Base-by-base conservation (phyloP, 2,888 invertebrate species). In the Volucella inflata region DNA sequence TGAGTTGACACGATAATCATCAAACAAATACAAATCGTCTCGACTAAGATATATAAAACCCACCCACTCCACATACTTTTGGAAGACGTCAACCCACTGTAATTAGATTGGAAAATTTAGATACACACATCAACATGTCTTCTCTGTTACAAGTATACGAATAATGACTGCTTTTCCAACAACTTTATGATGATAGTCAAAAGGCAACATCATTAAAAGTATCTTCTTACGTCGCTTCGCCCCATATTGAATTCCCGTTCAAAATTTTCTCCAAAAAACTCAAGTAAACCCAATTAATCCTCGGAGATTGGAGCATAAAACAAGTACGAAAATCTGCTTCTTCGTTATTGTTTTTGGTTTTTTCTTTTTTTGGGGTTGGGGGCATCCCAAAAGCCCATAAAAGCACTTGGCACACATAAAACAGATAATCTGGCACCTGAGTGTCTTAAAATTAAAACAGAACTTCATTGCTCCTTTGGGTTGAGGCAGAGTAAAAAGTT, bases 391-490 rank as follows among this genome's bases (percentile, higher is more conserved):
- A 60, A 67, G 60, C 67, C 71, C 78, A 84, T 84, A 84, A 85
- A 85, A 81, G 72, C 76, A 60, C 71, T 81, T 85, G 81, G 81
- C 71, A 76, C 72, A 76, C 81, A 81, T 85, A 81, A 81, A 85
- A 72, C 71, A 85, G 85, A 85, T 85, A 85, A 85, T 85, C 80
- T 85, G 76, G 85, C 85, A 85, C 85, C 85, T 85, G 85, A 85
- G 81, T 81, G 81, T 76, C 85, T 85, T 81, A 85, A 81, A 85
- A 85, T 85, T 85, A 85, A 85, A 85, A 85, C 75, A 80, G 59
- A 44, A 17, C 84, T 70, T 67, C 65, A 76, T 71, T 76, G 65
- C 72, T 65, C 42, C 55, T 38, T 42, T 42, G 70, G 12, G 50
- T 53, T 14, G 14, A 11, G 4, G 12, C 62, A 12, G 48, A 46